Evolutionary conservation across 2,888 invertebrate genomes (phyloP), one percentile per base, ranked within the genome.

Genomic region (Beris morrisii): DNA sequence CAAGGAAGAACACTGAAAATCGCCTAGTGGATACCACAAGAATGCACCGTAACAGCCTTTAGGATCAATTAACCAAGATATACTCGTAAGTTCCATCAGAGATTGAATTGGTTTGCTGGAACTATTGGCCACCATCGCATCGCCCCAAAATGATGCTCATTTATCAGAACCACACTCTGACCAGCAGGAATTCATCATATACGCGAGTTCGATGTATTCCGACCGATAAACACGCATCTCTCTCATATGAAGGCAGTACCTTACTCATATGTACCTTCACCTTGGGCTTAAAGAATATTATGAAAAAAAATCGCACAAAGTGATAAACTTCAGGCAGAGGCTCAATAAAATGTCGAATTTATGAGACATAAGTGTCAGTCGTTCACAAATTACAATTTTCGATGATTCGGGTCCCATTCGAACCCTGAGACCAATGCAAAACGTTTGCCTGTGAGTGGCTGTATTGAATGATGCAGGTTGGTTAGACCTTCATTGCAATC

Each of bases 271-370:
- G 58, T 30, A 45, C 45, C 45, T 28, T 45, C 3, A 46, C 22
- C 22, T 38, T 46, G n/a, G 58, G 22, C 58, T 58, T 45, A 58
- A 58, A 45, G 45, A 58, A 58, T 46, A 45, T 28, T 45, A 58
- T 15, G 58, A n/a, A 44, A 58, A 46, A 58, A 58, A 46, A 12
- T 45, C 15, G 46, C 45, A 22, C 38, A 13, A 69, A 72, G 71
- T 72, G 71, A 72, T 72, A 72, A 72, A 72, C 72, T 72, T 72
- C 71, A 72, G 69, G 69, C 71, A 61, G 71, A 54, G 70, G 71
- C 69, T 71, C 70, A 72, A 72, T 72, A 72, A 72, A 72, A 71
- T 70, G 66, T 69, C 72, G 59, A 72, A 72, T 72, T 72, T 72
- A 72, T 72, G 72, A 69, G 67, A 69, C 72, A 72, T 72, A 70